Evolutionary conservation across 2,113 vertebrate genomes (phyloP), one percentile per base, ranked within the genome.

Genomic region (Mobula hypostoma): DNA sequence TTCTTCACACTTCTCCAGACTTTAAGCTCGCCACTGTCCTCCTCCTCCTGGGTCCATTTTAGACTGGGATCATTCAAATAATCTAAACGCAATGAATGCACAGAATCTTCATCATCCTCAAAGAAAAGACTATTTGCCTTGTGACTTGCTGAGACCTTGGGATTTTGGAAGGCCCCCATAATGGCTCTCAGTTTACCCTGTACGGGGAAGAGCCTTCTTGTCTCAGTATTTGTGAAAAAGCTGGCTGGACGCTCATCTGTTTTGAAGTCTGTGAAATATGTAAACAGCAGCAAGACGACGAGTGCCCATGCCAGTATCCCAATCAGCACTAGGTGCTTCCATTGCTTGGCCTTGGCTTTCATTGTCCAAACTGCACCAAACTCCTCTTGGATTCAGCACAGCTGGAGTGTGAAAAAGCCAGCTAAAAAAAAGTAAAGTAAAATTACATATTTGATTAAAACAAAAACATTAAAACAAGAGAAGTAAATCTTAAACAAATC

Each of bases 281-380:
- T 97, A 95, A 99, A 98, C 94, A 99, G 97, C 68, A 96, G 98
- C 91, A 99, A 95, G 95, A 99, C 98, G 94, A 99, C 95, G 79
- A 99, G 96, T 11, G 96, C 98, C 99, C 99, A 99, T 61, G 97
- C 97, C 94, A 99, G 97, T 95, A 99, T 98, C 94, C 98, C 98
- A 94, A 97, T 97, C 94, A 99, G 97, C 96, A 97, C 97, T 94
- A 99, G 95, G 96, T 97, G 97, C 96, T 98, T 97, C 98, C 99
- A 99, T 96, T 98, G 98, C 96, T 98, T 98, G 97, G 99, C 96
- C 94, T 97, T 98, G 94, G 98, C 98, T 97, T 98, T 99, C 98
- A 99, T 99, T 96, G 97, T 97, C 97, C 95, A 95, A 94, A 94
- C 94, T 95, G 94, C 94, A 94, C 94, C 94, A 95, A 93, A 94